phyloP scores from a whole-genome alignment of 1,140 invertebrate genomes.

The Pseudomyrmex cubaensis region DNA sequence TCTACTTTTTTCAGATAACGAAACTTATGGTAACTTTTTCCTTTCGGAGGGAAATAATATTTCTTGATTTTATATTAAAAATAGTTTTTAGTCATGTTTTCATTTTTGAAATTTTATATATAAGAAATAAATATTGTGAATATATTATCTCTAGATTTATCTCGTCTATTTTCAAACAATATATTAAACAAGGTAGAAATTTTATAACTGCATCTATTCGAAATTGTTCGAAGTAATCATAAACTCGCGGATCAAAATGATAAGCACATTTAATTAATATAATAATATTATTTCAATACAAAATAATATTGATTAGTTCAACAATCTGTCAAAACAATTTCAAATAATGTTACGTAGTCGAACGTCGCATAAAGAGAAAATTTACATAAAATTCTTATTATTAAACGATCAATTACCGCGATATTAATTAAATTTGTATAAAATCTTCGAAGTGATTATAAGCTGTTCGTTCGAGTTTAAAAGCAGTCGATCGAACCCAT shows the following conservation, averaged over 20 bases:
- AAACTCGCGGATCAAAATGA: neutral
- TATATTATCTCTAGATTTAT: neutral
- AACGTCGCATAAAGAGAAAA: neutral
- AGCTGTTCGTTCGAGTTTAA: neutral
- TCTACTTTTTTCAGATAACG: neutral
- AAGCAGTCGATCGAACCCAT: neutral
- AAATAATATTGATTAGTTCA: conserved; percentile 14
- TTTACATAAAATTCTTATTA: neutral
- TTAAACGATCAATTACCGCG: neutral
- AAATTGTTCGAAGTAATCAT: neutral
- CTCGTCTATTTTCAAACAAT: neutral
- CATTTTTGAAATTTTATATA: neutral
- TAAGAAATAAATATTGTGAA: too few species aligned
- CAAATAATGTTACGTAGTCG: neutral
- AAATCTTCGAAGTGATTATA: too few species aligned
- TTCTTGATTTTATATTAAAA: neutral
- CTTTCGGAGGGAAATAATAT: neutral
- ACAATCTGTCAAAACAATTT: neutral
- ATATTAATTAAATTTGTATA: too few species aligned
- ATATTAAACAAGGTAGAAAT: neutral
- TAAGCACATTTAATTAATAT: neutral
- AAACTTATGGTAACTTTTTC: neutral
- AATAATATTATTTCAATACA: neutral
- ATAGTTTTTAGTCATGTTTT: neutral
- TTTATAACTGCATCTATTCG: neutral